Evolutionary conservation across 2,888 invertebrate species (phyloP).

Genomic region (Oscheius sp.): DNA sequence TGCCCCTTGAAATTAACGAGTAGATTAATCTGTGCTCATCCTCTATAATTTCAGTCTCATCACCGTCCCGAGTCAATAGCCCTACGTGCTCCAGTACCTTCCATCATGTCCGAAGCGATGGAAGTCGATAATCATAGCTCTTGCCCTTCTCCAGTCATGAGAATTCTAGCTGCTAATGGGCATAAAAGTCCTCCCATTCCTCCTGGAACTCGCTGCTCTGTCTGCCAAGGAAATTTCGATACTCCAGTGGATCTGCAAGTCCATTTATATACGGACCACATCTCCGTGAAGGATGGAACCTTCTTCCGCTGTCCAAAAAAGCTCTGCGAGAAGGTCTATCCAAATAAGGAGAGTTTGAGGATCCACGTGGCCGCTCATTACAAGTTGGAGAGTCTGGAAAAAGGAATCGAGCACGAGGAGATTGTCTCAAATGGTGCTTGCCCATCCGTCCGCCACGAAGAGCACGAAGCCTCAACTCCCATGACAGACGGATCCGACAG

Average conservation of each 20-base stretch:
- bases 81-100: not conserved
- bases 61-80: constrained; percentile 5
- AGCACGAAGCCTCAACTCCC: constrained; percentile 12
- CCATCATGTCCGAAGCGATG: not conserved
- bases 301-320: constrained; percentile 62
- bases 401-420: constrained; percentile 11
- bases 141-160: constrained; percentile 20
- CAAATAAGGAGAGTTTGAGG: constrained; percentile 55
- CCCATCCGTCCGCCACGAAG: not conserved
- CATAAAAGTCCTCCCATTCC: constrained; percentile 27
- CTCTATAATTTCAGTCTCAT: not conserved
- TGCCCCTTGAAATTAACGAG: too few species aligned
- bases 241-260: constrained; percentile 41
- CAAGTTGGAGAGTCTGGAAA: constrained; percentile 21
- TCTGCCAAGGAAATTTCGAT: constrained; percentile 32
- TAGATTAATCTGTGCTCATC: too few species aligned
- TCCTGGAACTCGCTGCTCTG: constrained; percentile 33
- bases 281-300: constrained; percentile 63
- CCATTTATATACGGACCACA: constrained; percentile 67
- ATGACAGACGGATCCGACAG: constrained; percentile 19
- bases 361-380: constrained; percentile 62
- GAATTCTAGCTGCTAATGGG: constrained; percentile 17
- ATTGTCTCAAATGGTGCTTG: not conserved
- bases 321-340: constrained; percentile 58
- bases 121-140: constrained; percentile 4